Percentiles rank a stretch among this genome's conserved stretches.
Conservation (phyloP, 2,113 vertebrate genomes). For the Hucho hucho region DNA sequence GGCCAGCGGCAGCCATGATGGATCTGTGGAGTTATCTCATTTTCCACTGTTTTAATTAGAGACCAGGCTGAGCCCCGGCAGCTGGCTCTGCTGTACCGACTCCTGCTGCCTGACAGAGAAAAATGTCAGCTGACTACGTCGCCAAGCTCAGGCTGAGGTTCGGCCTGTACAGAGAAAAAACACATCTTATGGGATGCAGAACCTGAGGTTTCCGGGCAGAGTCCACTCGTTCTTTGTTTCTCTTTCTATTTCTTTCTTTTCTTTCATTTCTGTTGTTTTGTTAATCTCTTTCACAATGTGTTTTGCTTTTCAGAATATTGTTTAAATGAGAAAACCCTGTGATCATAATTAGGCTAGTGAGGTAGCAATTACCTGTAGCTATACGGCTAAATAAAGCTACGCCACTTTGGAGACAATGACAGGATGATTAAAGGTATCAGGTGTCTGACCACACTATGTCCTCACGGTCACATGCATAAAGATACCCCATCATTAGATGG, state of each 20-base stretch:
- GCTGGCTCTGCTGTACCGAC: constrained; percentile 90
- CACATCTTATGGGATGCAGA: constrained; percentile 77
- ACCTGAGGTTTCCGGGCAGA: constrained; percentile 77
- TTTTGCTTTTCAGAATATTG: constrained; percentile 47
- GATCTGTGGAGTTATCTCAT: constrained; percentile 98
- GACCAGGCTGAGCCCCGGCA: constrained; percentile 91
- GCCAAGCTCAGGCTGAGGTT: constrained; percentile 77
- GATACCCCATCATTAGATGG: constrained; percentile 61
- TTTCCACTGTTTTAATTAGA: constrained; percentile 99
- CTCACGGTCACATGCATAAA: constrained; percentile 22
- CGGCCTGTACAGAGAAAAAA: constrained; percentile 28
- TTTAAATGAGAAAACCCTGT: constrained; percentile 60
- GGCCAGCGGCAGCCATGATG: constrained; percentile 91
- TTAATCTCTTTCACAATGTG: constrained; percentile 17
- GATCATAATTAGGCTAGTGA: constrained; percentile 61
- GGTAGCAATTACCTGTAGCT: constrained; percentile 63
- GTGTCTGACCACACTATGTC: constrained; percentile 56
- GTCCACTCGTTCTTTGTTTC: constrained; percentile 41
- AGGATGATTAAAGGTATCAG: constrained; percentile 63
- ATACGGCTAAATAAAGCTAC: constrained; percentile 67
- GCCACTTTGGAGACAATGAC: constrained; percentile 60
- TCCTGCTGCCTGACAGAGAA: constrained; percentile 95
- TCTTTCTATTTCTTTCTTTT: constrained; percentile 1
- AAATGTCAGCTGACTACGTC: constrained; percentile 79
- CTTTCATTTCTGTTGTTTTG: not conserved